Percentiles rank a stretch among this genome's conserved stretches.
phyloP scores from a whole-genome alignment of 2,888 invertebrate genomes.

The Himalopsyche japonica region DNA sequence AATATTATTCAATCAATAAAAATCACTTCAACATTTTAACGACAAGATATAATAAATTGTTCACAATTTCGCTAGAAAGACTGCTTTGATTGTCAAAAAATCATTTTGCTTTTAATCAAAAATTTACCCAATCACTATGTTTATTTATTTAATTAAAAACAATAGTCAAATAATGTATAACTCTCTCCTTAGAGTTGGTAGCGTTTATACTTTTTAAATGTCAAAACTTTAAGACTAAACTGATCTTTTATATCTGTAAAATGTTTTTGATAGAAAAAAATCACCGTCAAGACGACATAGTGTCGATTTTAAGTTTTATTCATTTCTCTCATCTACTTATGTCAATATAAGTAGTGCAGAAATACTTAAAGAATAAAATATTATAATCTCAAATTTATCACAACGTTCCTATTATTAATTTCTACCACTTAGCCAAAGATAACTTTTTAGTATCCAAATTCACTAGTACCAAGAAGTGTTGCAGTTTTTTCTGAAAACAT shows the following conservation, averaged over 20 bases:
- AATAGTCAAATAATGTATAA: too few relatives aligned
- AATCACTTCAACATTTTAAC: neutral
- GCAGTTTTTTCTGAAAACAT: too few relatives aligned
- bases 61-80: neutral
- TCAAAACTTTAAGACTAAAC: neutral
- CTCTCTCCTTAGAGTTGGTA: too few relatives aligned
- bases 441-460: neutral
- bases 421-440: neutral
- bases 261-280: neutral
- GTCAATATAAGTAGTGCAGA: neutral
- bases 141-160: too few relatives aligned
- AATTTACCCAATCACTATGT: neutral
- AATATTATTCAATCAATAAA: neutral
- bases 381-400: neutral
- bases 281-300: neutral
- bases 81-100: neutral
- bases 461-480: neutral
- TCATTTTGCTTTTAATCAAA: neutral
- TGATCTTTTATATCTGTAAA: neutral
- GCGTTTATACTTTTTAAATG: too few relatives aligned
- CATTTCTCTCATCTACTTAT: neutral
- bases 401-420: neutral
- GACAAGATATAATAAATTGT: neutral
- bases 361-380: neutral
- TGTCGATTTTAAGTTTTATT: neutral